Evolutionary conservation across 2,113 vertebrate species (phyloP).

Genomic region (Paracanthobrama guichenoti): DNA sequence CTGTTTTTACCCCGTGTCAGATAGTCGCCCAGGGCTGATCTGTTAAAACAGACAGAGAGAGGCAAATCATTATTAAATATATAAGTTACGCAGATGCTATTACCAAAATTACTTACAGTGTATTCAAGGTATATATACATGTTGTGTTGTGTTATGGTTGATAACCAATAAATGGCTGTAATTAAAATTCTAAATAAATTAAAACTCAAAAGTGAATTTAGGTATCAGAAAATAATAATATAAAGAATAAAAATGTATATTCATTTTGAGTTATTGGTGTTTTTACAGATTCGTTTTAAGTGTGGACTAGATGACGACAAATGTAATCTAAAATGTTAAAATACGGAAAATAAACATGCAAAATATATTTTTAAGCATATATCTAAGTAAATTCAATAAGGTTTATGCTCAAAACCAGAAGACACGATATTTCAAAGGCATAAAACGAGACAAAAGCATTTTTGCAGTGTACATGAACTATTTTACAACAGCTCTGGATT

Average conservation of each 20-base stretch:
- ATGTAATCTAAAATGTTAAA: neutral
- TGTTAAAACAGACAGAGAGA: conserved; percentile 53
- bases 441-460: neutral
- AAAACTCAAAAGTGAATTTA: too few relatives aligned
- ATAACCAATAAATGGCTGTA: neutral
- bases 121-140: neutral
- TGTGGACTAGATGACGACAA: neutral
- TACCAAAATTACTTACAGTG: neutral
- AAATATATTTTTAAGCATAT: neutral
- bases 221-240: neutral
- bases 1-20: conserved; percentile 86
- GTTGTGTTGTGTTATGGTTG: neutral
- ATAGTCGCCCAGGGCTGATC: conserved; percentile 80
- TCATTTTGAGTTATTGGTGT: too few relatives aligned
- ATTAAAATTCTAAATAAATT: neutral
- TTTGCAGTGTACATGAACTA: neutral
- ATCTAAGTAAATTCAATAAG: neutral
- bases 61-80: neutral
- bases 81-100: neutral
- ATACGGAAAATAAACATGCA: neutral
- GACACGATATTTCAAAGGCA: neutral
- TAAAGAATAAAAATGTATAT: too few relatives aligned
- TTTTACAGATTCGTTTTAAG: neutral
- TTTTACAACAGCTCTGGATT: neutral
- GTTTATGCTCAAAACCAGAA: neutral